Percentiles rank a stretch among this genome's conserved stretches.
phyloP scores from a whole-genome alignment of 2,888 invertebrate genomes.

The Leucoptera coffeella region DNA sequence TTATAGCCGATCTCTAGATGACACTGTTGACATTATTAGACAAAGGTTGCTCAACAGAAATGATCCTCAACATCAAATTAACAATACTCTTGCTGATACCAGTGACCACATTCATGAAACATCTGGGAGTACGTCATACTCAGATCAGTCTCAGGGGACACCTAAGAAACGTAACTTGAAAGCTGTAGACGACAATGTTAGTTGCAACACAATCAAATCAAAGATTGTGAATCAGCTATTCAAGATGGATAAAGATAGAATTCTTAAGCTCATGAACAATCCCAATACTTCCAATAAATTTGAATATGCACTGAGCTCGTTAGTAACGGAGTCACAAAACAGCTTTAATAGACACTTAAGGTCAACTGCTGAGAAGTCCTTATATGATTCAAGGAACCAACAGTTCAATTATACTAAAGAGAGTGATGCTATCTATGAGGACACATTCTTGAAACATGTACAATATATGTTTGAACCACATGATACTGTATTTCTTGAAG shows the following conservation, averaged over 20 bases:
- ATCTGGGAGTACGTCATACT: background rate
- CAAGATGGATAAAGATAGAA: constrained; percentile 44
- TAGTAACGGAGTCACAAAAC: constrained; percentile 44
- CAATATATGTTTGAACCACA: constrained; percentile 53
- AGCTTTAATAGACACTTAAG: constrained; percentile 36
- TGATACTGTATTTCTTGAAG: constrained; percentile 48
- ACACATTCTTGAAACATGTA: constrained; percentile 71
- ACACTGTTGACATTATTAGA: constrained; percentile 37
- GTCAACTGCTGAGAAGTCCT: constrained; percentile 39
- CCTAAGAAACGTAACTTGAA: constrained; percentile 17
- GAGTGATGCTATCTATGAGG: constrained; percentile 59
- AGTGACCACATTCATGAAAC: no score
- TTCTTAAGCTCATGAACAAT: constrained; percentile 41
- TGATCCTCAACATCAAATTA: constrained; percentile 13
- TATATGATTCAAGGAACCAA: constrained; percentile 26
- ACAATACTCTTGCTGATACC: background rate
- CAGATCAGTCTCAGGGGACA: constrained; percentile 7
- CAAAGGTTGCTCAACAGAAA: constrained; percentile 25
- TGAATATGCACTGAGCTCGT: constrained; percentile 42
- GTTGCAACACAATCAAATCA: constrained; percentile 38
- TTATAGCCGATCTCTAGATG: constrained; percentile 35
- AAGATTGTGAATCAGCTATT: constrained; percentile 44
- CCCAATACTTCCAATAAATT: constrained; percentile 45
- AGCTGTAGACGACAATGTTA: constrained; percentile 17
- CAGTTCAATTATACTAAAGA: constrained; percentile 56